Evolutionary conservation across 2,113 vertebrate genomes (phyloP).

Genomic region (Mobula hypostoma): DNA sequence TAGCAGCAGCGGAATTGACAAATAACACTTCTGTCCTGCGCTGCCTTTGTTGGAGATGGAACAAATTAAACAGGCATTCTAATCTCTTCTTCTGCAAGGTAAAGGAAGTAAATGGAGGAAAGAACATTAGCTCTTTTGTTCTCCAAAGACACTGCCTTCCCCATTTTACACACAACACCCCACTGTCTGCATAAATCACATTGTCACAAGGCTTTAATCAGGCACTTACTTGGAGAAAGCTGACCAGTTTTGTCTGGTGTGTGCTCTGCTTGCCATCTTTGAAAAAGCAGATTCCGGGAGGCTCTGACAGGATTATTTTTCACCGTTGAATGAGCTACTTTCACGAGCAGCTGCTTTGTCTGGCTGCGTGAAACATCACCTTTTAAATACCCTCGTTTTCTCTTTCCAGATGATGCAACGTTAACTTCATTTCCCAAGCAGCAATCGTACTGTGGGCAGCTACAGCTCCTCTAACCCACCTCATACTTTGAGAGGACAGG

Average conservation of each 20-base stretch:
- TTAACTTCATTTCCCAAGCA: not conserved
- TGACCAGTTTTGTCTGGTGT: conserved; percentile 59
- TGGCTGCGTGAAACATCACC: not conserved
- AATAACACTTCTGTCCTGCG: not conserved
- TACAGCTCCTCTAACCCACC: not conserved
- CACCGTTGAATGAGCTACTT: not conserved
- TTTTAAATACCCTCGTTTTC: not conserved
- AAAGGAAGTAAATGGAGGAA: not conserved
- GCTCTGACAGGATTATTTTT: not conserved
- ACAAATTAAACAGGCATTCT: not conserved
- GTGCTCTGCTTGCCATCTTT: conserved; percentile 63
- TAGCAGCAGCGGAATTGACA: not conserved
- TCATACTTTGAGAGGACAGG: not conserved
- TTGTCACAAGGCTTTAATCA: not conserved
- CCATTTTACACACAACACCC: not conserved
- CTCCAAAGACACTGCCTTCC: not conserved
- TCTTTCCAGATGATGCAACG: not conserved
- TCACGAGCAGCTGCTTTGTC: not conserved
- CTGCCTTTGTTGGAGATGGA: not conserved
- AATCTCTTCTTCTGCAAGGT: not conserved
- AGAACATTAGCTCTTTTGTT: not conserved
- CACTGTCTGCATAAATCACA: not conserved
- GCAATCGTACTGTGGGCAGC: not conserved
- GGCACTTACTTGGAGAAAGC: conserved; percentile 67
- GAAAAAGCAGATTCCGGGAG: conserved; percentile 46